These are phyloP conservation scores for Chrysoperla carnea DNA, from an alignment of 1,140 invertebrate species.

Conservation along the genomic window DNA sequence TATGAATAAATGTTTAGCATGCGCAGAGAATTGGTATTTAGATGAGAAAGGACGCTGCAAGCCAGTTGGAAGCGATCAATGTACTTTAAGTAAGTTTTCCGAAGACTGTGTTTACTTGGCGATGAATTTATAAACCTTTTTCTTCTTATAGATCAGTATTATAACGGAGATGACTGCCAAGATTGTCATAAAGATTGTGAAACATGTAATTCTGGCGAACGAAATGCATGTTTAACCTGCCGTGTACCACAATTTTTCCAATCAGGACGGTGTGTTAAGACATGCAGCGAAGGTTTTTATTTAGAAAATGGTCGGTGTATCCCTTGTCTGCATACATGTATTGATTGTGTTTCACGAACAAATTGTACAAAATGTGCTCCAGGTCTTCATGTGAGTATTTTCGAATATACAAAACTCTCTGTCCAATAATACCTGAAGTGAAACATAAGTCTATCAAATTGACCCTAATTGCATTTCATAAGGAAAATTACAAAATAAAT, in stretches of 20 bases:
- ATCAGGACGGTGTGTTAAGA: slow-evolving; percentile 44
- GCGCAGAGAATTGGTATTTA: slow-evolving; percentile 47
- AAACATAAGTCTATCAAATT: too few species aligned
- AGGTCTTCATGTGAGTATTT: slow-evolving; percentile 34
- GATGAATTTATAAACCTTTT: too few species aligned
- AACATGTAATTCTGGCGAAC: slow-evolving; percentile 47
- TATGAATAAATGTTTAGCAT: slow-evolving; percentile 43
- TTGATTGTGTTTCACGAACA: slow-evolving; percentile 50
- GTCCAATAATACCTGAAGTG: too few species aligned
- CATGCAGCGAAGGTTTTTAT: slow-evolving; percentile 54
- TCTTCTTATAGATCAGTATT: slow-evolving; percentile 40
- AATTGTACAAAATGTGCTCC: slow-evolving; percentile 61
- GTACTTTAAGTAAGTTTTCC: slow-evolving; percentile 31
- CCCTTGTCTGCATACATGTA: slow-evolving; percentile 60
- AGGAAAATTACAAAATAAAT: too few species aligned
- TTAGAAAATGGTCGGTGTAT: slow-evolving; percentile 40
- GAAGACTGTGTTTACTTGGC: too few species aligned
- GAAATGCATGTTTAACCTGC: slow-evolving; percentile 50
- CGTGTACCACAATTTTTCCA: slow-evolving; percentile 43
- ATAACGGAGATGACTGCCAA: slow-evolving; percentile 44
- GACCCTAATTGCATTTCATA: too few species aligned
- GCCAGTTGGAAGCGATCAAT: slow-evolving; percentile 41
- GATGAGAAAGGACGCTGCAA: slow-evolving; percentile 54
- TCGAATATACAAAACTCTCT: too few species aligned
- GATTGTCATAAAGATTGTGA: slow-evolving; percentile 51